These are phyloP conservation scores for Apantesis nais DNA, from an alignment of 2,888 invertebrate species.

Conservation along the genomic window DNA sequence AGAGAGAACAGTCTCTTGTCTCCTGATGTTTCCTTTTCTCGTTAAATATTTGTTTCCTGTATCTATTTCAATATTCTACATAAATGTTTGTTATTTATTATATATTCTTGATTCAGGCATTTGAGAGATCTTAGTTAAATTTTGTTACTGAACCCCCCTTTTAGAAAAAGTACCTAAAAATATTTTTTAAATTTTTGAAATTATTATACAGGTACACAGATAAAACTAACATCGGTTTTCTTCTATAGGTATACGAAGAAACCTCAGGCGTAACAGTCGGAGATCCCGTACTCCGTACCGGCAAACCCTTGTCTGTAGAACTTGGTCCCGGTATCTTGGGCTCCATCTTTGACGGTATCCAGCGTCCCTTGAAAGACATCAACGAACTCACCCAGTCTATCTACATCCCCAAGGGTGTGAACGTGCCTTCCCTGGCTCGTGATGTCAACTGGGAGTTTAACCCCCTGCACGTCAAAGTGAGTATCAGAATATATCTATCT, in stretches of 20 bases:
- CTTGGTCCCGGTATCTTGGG: constrained; percentile 99
- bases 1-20: background rate
- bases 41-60: background rate
- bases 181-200: too few species aligned
- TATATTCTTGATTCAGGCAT: background rate
- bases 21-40: background rate
- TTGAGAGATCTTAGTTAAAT: background rate
- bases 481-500: background rate
- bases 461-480: constrained; percentile 91
- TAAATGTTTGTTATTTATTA: too few species aligned
- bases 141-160: too few species aligned
- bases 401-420: constrained; percentile 99
- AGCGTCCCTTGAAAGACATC: constrained; percentile 98
- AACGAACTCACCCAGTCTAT: constrained; percentile 97
- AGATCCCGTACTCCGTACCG: constrained; percentile 99
- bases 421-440: constrained; percentile 95
- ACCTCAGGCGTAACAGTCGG: constrained; percentile 99
- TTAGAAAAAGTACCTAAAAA: too few species aligned
- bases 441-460: constrained; percentile 96
- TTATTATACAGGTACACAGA: too few species aligned
- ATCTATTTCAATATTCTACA: too few species aligned
- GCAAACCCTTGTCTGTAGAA: constrained; percentile 99
- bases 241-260: constrained; percentile 93
- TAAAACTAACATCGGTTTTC: too few species aligned
- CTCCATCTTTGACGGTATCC: constrained; percentile 99